Percentiles rank a stretch among this genome's conserved stretches.
Conservation (phyloP, 2,888 invertebrate species). For the Rhabditophanes sp. region DNA sequence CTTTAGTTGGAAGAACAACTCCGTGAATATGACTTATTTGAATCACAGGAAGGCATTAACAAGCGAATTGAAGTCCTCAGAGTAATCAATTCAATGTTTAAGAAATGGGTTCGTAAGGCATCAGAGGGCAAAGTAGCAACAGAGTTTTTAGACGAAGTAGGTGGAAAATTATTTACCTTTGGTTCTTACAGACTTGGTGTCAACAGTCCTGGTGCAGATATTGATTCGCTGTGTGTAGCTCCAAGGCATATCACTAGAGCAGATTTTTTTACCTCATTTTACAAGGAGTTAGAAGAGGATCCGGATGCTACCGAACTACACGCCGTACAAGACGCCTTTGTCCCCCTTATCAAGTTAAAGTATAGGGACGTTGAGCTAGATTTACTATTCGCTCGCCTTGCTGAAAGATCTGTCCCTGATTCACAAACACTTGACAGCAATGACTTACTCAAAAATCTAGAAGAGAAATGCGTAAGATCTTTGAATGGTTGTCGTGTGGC, state of each 20-base stretch:
- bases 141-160: slow-evolving; percentile 67
- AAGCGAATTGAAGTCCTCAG: slow-evolving; percentile 48
- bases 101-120: slow-evolving; percentile 80
- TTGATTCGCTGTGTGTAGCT: slow-evolving; percentile 91
- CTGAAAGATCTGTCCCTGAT: slow-evolving; percentile 85
- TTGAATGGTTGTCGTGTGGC: slow-evolving; percentile 90
- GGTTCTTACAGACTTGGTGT: slow-evolving; percentile 81
- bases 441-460: slow-evolving; percentile 74
- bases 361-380: slow-evolving; percentile 94
- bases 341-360: slow-evolving; percentile 96
- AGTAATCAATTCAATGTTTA: slow-evolving; percentile 72
- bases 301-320: slow-evolving; percentile 50
- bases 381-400: slow-evolving; percentile 82
- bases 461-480: slow-evolving; percentile 85
- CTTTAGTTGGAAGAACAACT: slow-evolving; percentile 20
- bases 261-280: slow-evolving; percentile 90
- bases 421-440: slow-evolving; percentile 73
- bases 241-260: slow-evolving; percentile 79
- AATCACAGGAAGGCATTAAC: slow-evolving; percentile 32
- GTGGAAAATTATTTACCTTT: slow-evolving; percentile 97
- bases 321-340: slow-evolving; percentile 94
- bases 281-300: slow-evolving; percentile 67
- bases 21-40: slow-evolving; percentile 23
- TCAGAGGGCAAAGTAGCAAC: slow-evolving; percentile 59
- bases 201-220: slow-evolving; percentile 91